Percentiles rank a stretch among this genome's conserved stretches.
Evolutionary conservation across 2,797 vertebrate genomes (phyloP).

Genomic region (Cottoperca gobio): DNA sequence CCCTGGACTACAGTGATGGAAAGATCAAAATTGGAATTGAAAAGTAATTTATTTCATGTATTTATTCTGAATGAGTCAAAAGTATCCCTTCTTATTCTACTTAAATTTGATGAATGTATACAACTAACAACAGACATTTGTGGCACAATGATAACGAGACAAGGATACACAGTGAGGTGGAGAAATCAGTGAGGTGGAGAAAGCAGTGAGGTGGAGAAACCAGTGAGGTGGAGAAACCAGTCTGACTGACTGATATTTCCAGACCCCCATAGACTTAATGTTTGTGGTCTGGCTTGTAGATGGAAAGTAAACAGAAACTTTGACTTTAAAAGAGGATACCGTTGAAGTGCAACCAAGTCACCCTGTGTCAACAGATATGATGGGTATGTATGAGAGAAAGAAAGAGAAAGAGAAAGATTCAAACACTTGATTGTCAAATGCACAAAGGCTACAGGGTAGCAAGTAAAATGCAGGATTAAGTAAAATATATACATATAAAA

Average conservation of each 20-base stretch:
- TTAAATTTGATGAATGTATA: neutral
- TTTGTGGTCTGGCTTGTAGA: constrained; percentile 10
- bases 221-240: constrained; percentile 37
- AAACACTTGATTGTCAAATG: too few species aligned
- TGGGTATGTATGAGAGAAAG: neutral
- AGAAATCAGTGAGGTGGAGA: constrained; percentile 57
- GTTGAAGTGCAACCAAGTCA: constrained; percentile 1
- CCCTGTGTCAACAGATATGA: constrained; percentile 2
- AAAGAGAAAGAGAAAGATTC: too few species aligned
- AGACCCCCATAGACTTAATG: neutral
- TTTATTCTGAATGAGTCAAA: neutral
- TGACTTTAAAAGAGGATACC: constrained; percentile 7
- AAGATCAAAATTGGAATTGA: constrained; percentile 91
- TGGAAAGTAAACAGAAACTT: constrained; percentile 49
- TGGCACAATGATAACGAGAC: neutral
- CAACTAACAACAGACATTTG: neutral
- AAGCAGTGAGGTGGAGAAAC: constrained; percentile 28
- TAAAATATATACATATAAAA: too few species aligned
- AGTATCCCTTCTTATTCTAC: neutral
- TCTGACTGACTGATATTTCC: constrained; percentile 15
- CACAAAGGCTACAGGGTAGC: too few species aligned
- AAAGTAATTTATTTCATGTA: constrained; percentile 84
- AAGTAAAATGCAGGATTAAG: too few species aligned
- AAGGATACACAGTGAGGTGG: too few species aligned
- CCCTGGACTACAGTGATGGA: constrained; percentile 77